Conservation (phyloP, 2,888 invertebrate species). For the Apocheima hispidaria region DNA sequence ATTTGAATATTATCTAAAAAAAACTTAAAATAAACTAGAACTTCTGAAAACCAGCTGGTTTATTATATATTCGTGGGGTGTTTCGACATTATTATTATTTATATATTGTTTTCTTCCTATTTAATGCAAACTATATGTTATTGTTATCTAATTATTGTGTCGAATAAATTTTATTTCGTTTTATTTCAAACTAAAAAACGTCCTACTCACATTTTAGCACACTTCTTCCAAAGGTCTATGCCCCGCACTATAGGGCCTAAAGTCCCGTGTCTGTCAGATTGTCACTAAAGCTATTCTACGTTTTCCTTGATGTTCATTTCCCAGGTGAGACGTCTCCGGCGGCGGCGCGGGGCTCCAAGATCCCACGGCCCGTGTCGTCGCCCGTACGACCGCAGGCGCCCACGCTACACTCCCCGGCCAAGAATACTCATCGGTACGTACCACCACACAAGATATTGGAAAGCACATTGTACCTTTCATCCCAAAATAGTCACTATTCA, state of each 20-base stretch:
- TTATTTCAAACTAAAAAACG: not conserved
- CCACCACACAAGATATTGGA: conserved; percentile 16
- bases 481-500: conserved; percentile 3
- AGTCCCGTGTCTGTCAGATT: not conserved
- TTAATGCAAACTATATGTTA: too few species aligned
- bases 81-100: too few species aligned
- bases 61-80: too few species aligned
- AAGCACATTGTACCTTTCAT: conserved; percentile 1
- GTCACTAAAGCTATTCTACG: not conserved
- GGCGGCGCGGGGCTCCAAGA: conserved; percentile 88
- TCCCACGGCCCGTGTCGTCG: conserved; percentile 91
- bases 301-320: conserved; percentile 22
- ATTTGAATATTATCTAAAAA: too few species aligned
- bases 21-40: too few species aligned
- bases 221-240: not conserved
- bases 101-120: too few species aligned
- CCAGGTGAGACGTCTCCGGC: conserved; percentile 80
- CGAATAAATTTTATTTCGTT: too few species aligned
- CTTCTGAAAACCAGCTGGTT: too few species aligned
- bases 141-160: too few species aligned
- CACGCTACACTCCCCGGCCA: conserved; percentile 72
- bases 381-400: conserved; percentile 88
- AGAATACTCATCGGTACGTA: conserved; percentile 75
- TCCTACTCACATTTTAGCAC: not conserved
- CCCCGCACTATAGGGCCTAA: not conserved